Evolutionary conservation across 2,797 vertebrate species (phyloP).

Genomic region (Scyliorhinus canicula): DNA sequence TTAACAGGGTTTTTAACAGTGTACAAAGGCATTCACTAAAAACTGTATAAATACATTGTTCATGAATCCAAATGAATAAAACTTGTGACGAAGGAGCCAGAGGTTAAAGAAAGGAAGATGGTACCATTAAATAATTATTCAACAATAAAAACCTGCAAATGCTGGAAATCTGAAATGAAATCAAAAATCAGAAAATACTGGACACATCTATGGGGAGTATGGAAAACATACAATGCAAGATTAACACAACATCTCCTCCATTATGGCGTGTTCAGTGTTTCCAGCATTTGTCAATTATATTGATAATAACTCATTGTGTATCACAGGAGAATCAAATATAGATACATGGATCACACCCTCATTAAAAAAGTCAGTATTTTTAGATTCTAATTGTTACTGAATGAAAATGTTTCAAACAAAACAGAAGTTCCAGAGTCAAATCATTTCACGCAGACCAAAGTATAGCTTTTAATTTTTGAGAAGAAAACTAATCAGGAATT

Average conservation of each 20-base stretch:
- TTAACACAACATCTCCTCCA: background rate
- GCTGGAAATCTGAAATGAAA: background rate
- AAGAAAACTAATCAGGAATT: background rate
- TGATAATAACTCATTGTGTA: background rate
- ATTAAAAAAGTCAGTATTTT: background rate
- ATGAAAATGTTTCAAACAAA: background rate
- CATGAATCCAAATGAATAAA: background rate
- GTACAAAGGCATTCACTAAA: background rate
- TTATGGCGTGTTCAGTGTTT: too few relatives aligned
- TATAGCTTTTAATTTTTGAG: background rate
- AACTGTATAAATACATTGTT: background rate
- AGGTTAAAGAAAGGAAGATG: background rate
- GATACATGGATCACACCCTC: background rate
- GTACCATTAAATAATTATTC: background rate
- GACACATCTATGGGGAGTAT: background rate
- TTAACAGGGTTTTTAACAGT: background rate
- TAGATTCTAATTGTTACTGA: background rate
- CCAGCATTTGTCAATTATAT: background rate
- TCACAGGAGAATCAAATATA: background rate
- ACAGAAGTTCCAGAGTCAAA: background rate
- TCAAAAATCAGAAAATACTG: background rate
- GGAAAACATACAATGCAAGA: background rate
- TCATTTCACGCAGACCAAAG: background rate
- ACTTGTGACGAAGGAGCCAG: background rate
- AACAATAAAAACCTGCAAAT: background rate